Evolutionary conservation across 2,888 invertebrate genomes (phyloP), one percentile per base, ranked within the genome.

Genomic region (Synanthedon tipuliformis): DNA sequence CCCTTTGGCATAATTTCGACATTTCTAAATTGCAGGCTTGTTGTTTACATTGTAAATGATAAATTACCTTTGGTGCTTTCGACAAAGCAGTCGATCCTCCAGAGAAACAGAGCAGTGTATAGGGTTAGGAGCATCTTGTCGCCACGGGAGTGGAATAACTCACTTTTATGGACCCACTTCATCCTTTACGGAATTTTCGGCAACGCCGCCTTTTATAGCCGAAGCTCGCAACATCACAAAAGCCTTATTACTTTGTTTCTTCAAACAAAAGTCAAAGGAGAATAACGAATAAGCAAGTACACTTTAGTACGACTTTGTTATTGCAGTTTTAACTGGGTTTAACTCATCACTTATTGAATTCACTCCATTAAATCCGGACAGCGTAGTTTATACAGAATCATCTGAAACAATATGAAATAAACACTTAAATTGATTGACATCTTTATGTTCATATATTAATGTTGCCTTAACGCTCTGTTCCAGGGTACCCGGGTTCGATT

Each of bases 21-120:
- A 12, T 34, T 34, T 34, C 34, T 34, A 34, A 34, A 34, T 34
- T 7, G 34, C 8, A 34, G 13, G 13, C 15, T n/a, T 45, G 12
- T 45, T 45, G 13, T 45, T 15, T 4, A 45, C 13, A 45, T 45
- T 13, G 45, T 45, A 45, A 45, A 45, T 45, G 51, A 45, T 45
- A 53, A 53, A 66, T 77, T 78, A 86, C 86, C 86, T 84, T 81
- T 86, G 56, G 82, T 81, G 64, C 83, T 85, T 62, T 83, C 86
- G 57, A 82, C 87, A 62, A 78, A 75, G 60, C 76, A 78, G 75
- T 85, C 84, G 59, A 84, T 71, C 68, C 81, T 78, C 82, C 82
- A 85, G 58, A 86, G 78, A 63, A 86, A 77, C 61, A 87, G 61
- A 52, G 78, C 78, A 53, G 74, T 67, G 66, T 78, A 85, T 52